Percentiles rank a stretch among this genome's conserved stretches.
phyloP scores from a whole-genome alignment of 2,888 invertebrate genomes.

The Drosophila neonasuta region DNA sequence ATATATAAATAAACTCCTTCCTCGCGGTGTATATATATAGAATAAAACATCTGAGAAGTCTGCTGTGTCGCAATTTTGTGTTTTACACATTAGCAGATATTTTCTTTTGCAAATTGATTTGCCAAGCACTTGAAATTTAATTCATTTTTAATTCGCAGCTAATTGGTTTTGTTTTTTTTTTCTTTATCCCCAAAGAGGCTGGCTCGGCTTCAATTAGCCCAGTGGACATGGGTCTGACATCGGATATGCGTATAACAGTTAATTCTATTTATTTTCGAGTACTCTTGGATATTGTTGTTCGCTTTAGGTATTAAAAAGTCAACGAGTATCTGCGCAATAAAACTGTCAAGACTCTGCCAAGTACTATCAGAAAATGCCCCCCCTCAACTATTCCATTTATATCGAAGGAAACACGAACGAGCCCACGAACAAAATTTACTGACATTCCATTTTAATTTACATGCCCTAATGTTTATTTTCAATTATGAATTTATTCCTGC shows the following conservation, averaged over 20 bases:
- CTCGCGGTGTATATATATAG: not conserved
- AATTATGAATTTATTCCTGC: slow-evolving; percentile 59
- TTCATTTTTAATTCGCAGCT: slow-evolving; percentile 52
- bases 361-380: not conserved
- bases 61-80: not conserved
- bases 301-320: slow-evolving; percentile 35
- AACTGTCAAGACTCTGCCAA: slow-evolving; percentile 25
- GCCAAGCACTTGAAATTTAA: slow-evolving; percentile 38
- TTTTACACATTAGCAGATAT: not conserved
- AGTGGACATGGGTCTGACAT: slow-evolving; percentile 22
- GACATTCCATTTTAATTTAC: slow-evolving; percentile 40
- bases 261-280: slow-evolving; percentile 15
- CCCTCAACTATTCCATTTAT: slow-evolving; percentile 3
- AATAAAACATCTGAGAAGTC: not conserved
- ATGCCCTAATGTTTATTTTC: slow-evolving; percentile 66
- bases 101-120: slow-evolving; percentile 28
- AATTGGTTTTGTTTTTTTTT: slow-evolving; percentile 34
- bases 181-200: slow-evolving; percentile 19
- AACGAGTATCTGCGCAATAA: slow-evolving; percentile 18
- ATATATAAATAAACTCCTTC: slow-evolving; percentile 4
- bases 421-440: slow-evolving; percentile 26
- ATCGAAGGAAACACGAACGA: not conserved
- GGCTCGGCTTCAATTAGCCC: slow-evolving; percentile 33
- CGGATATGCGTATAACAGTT: slow-evolving; percentile 6
- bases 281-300: slow-evolving; percentile 36